Evolutionary conservation across 1,140 invertebrate species (phyloP), one percentile per base, ranked within the genome.

Genomic region (Elysia chlorotica): DNA sequence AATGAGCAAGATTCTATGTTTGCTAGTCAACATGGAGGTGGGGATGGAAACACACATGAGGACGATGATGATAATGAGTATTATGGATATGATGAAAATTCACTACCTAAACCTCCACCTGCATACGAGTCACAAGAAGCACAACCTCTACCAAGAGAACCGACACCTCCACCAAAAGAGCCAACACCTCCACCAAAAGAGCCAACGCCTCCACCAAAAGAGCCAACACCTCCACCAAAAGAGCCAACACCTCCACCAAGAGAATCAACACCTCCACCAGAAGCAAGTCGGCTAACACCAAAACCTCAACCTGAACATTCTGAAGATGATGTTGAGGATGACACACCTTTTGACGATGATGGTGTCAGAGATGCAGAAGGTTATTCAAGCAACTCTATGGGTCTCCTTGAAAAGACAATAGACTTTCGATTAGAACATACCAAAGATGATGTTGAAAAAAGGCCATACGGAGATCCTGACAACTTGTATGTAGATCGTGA

Each of bases 401-500:
- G 71, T 5, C 54, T 66, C 17, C 6, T 57, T 35, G 23, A 23
- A 10, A 66, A 65, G 53, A 53, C 41, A 4, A 2, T 74, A 14
- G 73, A 78, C 54, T 75, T 76, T 28, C 61, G 76, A 2, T 62
- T 23, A 35, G 14, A 36, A 0, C 36, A 33, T n/a, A 53, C 73
- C 17, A 61, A 71, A 14, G 70, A 59, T 25, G 62, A 73, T 19
- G 59, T 65, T 6, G 70, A 71, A 14, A 10, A 33, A 2, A 38
- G 56, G 28, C 78, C 76, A 5, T 17, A 41, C 19, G 62, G 68
- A 21, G 23, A 67, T 4, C 54, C 59, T 23, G 75, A 65, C 1
- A 61, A 65, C 25, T 38, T 78, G 10, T 81, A 73, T 54, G 56
- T 63, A 14, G 80, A 82, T 63, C 0, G 28, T 5, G 77, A 76